A percentile compares a stretch with the other conserved stretches of the same genome.
Evolutionary conservation across 2,888 invertebrate genomes (phyloP).

Genomic region (Cheilosia pagana): DNA sequence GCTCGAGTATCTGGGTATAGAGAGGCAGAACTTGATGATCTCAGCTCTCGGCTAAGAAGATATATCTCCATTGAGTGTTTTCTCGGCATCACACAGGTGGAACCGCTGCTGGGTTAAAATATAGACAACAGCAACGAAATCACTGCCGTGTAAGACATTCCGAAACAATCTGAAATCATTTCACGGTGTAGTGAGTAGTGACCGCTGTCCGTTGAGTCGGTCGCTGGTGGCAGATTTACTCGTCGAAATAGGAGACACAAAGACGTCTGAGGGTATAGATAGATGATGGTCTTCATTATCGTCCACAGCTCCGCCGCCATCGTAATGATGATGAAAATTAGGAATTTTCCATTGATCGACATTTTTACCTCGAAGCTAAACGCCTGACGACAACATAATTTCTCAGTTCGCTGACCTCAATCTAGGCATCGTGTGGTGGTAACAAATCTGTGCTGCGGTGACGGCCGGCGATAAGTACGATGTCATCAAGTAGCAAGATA

Average conservation of each 20-base stretch:
- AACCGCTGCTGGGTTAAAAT: constrained; percentile 40
- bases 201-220: constrained; percentile 36
- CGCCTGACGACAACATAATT: background rate
- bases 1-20: constrained; percentile 1
- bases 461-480: constrained; percentile 33
- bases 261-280: constrained; percentile 15
- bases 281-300: constrained; percentile 32
- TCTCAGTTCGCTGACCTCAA: constrained; percentile 34
- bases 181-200: constrained; percentile 70
- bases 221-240: constrained; percentile 7
- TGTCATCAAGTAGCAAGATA: constrained; percentile 31
- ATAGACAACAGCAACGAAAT: constrained; percentile 62
- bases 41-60: constrained; percentile 37
- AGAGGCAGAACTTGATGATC: constrained; percentile 55
- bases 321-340: constrained; percentile 57
- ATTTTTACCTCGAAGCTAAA: constrained; percentile 24
- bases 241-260: constrained; percentile 29
- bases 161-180: constrained; percentile 68
- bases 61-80: constrained; percentile 40
- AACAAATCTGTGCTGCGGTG: constrained; percentile 17
- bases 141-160: constrained; percentile 65
- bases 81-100: constrained; percentile 58
- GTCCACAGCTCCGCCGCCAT: background rate
- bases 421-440: background rate
- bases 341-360: constrained; percentile 62